A percentile compares a stretch with the other conserved stretches of the same genome.
phyloP scores from a whole-genome alignment of 2,888 invertebrate genomes.

The Sicus ferrugineus region DNA sequence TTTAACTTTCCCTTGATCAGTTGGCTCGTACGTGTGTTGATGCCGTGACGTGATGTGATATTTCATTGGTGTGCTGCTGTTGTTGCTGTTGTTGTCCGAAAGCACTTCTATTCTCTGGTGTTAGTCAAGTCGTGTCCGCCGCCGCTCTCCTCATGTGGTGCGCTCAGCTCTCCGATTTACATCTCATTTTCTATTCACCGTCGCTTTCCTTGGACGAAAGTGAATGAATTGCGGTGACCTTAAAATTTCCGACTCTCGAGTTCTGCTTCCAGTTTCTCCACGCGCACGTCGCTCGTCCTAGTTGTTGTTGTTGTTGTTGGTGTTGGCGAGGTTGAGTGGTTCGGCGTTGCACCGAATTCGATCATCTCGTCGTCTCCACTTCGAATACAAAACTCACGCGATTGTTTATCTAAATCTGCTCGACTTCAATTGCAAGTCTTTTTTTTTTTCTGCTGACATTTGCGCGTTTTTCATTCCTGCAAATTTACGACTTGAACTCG shows the following conservation, averaged over 20 bases:
- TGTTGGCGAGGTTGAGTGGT: neutral
- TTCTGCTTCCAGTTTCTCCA: neutral
- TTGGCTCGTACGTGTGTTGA: slow-evolving; percentile 18
- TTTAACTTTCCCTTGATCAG: slow-evolving; percentile 31
- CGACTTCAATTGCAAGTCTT: no score
- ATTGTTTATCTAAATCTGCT: no score
- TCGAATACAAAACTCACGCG: no score
- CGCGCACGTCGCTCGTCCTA: no score
- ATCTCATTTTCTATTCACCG: slow-evolving; percentile 21
- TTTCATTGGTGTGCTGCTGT: neutral
- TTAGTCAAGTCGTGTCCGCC: neutral
- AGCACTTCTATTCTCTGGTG: slow-evolving; percentile 16
- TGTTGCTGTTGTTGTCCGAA: neutral
- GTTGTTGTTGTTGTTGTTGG: neutral
- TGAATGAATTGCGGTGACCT: slow-evolving; percentile 40
- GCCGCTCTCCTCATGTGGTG: neutral
- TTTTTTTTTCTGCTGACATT: neutral
- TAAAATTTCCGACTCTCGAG: slow-evolving; percentile 29
- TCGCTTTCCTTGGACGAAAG: slow-evolving; percentile 38
- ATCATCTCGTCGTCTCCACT: no score
- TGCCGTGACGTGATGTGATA: slow-evolving; percentile 14
- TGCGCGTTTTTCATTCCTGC: neutral
- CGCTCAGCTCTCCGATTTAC: neutral
- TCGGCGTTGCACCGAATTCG: no score
- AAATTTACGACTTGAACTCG: neutral